Evolutionary conservation across 2,113 vertebrate genomes (phyloP).

Genomic region (Tautogolabrus adspersus): DNA sequence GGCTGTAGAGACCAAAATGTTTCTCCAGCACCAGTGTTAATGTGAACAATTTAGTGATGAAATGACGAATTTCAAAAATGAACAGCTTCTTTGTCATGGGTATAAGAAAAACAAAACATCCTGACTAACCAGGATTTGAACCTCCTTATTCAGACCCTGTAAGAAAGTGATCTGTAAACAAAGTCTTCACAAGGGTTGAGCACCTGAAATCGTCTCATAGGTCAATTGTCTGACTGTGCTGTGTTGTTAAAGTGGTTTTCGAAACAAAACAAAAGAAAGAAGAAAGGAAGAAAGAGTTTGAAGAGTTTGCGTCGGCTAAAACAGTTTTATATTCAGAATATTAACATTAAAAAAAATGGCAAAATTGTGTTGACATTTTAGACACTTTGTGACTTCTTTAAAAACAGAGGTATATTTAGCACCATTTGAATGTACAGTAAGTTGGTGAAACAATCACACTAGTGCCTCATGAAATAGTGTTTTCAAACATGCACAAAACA

Average conservation of each 20-base stretch:
- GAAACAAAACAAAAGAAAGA: conserved; percentile 45
- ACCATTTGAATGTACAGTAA: conserved; percentile 78
- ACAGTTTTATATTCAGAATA: conserved; percentile 45
- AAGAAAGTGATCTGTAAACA: conserved; percentile 66
- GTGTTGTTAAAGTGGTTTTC: conserved; percentile 66
- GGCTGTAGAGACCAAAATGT: conserved; percentile 37
- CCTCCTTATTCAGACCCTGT: conserved; percentile 61
- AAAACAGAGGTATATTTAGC: conserved; percentile 69
- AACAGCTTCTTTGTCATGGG: conserved; percentile 52
- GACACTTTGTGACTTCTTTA: conserved; percentile 54
- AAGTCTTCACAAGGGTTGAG: conserved; percentile 53
- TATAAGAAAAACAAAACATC: conserved; percentile 33
- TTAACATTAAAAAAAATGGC: conserved; percentile 9
- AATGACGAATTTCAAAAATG: conserved; percentile 30
- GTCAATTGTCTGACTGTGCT: conserved; percentile 42
- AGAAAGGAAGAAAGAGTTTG: conserved; percentile 8
- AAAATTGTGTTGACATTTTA: conserved; percentile 36
- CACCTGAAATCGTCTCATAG: conserved; percentile 51
- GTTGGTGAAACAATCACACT: conserved; percentile 61
- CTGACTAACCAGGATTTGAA: conserved; percentile 51
- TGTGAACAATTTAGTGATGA: conserved; percentile 53
- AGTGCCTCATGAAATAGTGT: conserved; percentile 50
- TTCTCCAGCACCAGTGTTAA: conserved; percentile 52
- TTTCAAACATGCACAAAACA: too few relatives aligned
- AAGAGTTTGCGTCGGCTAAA: conserved; percentile 39